Conservation (phyloP, 2,797 vertebrate genomes). For the Sebastes kiyomatsui region DNA sequence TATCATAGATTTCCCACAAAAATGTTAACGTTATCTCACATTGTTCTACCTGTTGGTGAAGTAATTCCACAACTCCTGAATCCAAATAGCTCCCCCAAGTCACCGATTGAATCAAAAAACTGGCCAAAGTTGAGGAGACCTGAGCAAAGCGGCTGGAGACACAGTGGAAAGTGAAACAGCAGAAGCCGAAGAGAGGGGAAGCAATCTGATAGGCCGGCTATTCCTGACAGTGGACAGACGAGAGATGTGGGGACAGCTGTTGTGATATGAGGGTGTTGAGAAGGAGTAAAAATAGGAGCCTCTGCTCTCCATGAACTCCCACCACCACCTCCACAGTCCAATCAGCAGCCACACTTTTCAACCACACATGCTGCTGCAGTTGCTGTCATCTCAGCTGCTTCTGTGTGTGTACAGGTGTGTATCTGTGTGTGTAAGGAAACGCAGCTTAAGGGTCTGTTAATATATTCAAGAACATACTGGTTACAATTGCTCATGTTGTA, state of each 20-base stretch:
- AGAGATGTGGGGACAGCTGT: constrained; percentile 89
- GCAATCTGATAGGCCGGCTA: constrained; percentile 66
- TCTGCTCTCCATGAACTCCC: constrained; percentile 51
- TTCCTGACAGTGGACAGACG: constrained; percentile 75
- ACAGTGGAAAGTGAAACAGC: constrained; percentile 19
- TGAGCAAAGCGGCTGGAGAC: constrained; percentile 19
- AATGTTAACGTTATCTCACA: neutral
- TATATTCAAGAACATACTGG: neutral
- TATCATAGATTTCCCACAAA: constrained; percentile 3
- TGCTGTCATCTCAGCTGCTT: constrained; percentile 70
- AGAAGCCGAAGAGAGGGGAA: constrained; percentile 22
- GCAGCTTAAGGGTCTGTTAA: neutral
- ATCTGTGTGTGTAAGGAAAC: neutral
- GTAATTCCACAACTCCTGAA: constrained; percentile 27
- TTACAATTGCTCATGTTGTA: neutral
- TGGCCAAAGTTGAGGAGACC: constrained; percentile 32
- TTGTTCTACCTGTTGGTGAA: constrained; percentile 52
- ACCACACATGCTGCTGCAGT: constrained; percentile 48
- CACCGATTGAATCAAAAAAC: constrained; percentile 24
- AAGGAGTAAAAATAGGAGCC: constrained; percentile 89
- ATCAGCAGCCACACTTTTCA: constrained; percentile 15
- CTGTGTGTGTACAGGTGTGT: neutral
- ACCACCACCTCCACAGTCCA: constrained; percentile 47
- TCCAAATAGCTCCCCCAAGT: constrained; percentile 21
- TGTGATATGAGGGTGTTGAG: constrained; percentile 77